Evolutionary conservation across 2,797 vertebrate genomes (phyloP), one percentile per base, ranked within the genome.

Genomic region (Synanceia verrucosa): DNA sequence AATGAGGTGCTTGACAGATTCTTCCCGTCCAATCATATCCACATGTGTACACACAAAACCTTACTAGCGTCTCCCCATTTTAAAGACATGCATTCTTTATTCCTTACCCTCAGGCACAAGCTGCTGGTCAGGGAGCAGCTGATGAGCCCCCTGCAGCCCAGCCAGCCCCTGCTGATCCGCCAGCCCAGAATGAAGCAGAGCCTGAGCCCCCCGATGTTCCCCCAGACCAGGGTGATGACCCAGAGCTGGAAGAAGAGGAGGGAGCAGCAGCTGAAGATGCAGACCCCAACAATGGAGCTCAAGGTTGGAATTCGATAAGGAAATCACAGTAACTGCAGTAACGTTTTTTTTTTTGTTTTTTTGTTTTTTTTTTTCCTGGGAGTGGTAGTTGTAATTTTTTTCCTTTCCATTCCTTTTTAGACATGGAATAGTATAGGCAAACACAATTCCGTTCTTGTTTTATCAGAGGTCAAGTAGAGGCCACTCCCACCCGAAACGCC

Each of bases 211-310:
- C 96, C 1, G 96, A 94, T 28, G 87, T 58, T 19, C 93, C 87
- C 1, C 88, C 89, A 34, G 94, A 96, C n/a, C 96, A 95, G 70
- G 94, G 84, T 0, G 96, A 97, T 53, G 96, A 97, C 29, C 94
- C 96, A 4, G 97, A 97, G 34, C 93, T 96, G 4, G 96, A 97
- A 34, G 96, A 97, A 53, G 97, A 98, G 0, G 97, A 98, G 79
- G 97, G 94, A 3, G 97, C 94, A 3, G 96, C 95, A 39, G 96
- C 98, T 75, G 98, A 98, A 76, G 97, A 95, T 9, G 96, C 94
- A 2, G 98, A 99, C 46, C 95, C 94, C 77, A 99, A 99, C 85
- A 99, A 99, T 51, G 98, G 96, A 82, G 84, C 95, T 89, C 68
- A 97, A 96, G 88, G 93, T 93, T n/a, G 13, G 65, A 58, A 29